Conservation (phyloP, 2,797 vertebrate genomes). For the Rhyacichthys aspro region DNA sequence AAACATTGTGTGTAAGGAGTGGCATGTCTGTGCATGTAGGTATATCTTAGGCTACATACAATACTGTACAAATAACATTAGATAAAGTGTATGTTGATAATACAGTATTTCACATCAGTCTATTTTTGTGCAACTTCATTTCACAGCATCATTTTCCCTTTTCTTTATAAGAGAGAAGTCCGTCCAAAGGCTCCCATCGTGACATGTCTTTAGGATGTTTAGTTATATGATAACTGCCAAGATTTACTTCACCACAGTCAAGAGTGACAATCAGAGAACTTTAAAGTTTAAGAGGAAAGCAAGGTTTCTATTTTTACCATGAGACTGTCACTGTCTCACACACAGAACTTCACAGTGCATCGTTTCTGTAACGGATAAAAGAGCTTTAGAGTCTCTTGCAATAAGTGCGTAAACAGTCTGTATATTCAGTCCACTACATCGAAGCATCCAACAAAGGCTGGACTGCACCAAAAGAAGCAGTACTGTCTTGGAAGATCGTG, state of each 20-base stretch:
- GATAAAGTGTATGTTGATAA: conserved; percentile 20
- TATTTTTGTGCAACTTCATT: conserved; percentile 63
- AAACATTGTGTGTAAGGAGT: conserved; percentile 30
- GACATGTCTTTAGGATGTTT: conserved; percentile 53
- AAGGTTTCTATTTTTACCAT: conserved; percentile 32
- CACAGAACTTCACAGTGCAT: conserved; percentile 11
- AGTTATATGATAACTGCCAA: conserved; percentile 79
- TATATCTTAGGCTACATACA: conserved; percentile 60
- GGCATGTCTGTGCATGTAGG: conserved; percentile 22
- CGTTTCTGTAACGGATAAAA: conserved; percentile 29
- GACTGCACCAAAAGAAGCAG: conserved; percentile 26
- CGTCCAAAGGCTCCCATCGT: conserved; percentile 64
- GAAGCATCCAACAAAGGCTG: conserved; percentile 27
- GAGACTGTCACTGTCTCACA: conserved; percentile 48
- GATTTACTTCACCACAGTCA: conserved; percentile 55
- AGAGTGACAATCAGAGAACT: conserved; percentile 54
- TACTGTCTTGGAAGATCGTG: conserved; percentile 51
- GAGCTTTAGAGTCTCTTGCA: conserved; percentile 51
- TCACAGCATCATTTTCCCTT: conserved; percentile 44
- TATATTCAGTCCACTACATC: conserved; percentile 30
- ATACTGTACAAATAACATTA: conserved; percentile 43
- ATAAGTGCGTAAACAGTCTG: conserved; percentile 27
- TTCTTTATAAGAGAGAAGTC: conserved; percentile 34
- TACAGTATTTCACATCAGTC: conserved; percentile 37
- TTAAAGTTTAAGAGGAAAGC: conserved; percentile 28